Base-by-base conservation (phyloP, 2,113 vertebrate species). In the Oncorhynchus keta region DNA sequence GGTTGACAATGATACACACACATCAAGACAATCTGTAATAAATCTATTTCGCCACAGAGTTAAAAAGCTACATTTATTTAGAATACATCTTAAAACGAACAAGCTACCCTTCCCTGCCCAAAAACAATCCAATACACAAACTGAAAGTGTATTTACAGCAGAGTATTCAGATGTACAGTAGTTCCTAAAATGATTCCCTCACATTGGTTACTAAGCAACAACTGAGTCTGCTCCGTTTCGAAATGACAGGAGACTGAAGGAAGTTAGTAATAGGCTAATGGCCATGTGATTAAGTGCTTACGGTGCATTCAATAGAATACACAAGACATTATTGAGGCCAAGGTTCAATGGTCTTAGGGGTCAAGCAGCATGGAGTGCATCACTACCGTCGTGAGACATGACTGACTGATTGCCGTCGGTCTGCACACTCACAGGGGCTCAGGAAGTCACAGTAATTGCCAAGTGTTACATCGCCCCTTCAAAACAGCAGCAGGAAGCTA, bases 71-170 rank as follows among this genome's bases (percentile, higher is more conserved):
- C 4, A 72, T 92, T 93, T 92, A 91, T 84, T 91, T 83, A 82
- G 83, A 88, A 83, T 16, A 62, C 22, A 13, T 62, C 7, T 11
- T 9, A 62, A 24, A 70, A 62, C 2, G 18, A 83, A 91, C 86
- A 87, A 90, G 85, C 85, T 90, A 85, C 78, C 87, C 67, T 84
- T 86, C 83, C 78, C 77, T 77, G 83, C 68, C 79, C 78, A 65
- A 72, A 76, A 88, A 83, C 83, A 86, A 85, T 16, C 70, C 12
- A 79, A 64, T 90, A 73, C 14, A 70, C 3, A 87, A 81, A 90
- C 80, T 83, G 62, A n/a, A 81, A 74, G 90, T 83, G 88, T 93
- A 93, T 94, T 89, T 93, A 93, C 93, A 94, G 82, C 75, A 77
- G 81, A 80, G 85, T 85, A 91, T 74, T 89, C 62, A 89, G 85